phyloP scores from a whole-genome alignment of 2,113 vertebrate genomes.

The Hippocampus barbouri region DNA sequence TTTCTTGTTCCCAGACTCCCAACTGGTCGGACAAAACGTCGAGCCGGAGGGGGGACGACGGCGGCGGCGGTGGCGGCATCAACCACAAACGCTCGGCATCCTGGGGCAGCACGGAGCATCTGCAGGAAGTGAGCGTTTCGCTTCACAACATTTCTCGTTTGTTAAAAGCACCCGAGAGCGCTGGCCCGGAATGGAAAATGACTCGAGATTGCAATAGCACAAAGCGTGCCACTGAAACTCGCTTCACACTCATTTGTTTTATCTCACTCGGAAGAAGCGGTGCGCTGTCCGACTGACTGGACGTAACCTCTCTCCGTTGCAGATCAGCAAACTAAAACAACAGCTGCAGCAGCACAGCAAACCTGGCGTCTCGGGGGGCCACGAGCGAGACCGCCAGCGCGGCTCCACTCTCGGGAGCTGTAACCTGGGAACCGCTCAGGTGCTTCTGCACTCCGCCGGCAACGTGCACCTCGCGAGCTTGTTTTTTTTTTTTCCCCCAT shows the following conservation, averaged over 20 bases:
- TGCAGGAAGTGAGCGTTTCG: constrained; percentile 72
- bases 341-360: constrained; percentile 77
- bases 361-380: constrained; percentile 71
- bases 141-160: too few species aligned
- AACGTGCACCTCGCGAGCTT: background rate
- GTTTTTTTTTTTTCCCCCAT: too few species aligned
- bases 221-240: too few species aligned
- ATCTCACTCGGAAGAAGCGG: background rate
- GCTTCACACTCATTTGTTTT: background rate
- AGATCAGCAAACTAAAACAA: constrained; percentile 84
- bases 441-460: constrained; percentile 22
- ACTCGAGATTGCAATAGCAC: too few species aligned
- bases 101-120: constrained; percentile 81
- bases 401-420: constrained; percentile 65
- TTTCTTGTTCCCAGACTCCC: constrained; percentile 74
- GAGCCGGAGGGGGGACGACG: constrained; percentile 43
- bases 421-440: constrained; percentile 60
- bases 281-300: constrained; percentile 13
- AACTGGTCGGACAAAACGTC: constrained; percentile 74
- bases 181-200: too few species aligned
- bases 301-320: constrained; percentile 26
- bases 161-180: too few species aligned
- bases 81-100: constrained; percentile 83
- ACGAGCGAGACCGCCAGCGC: constrained; percentile 73
- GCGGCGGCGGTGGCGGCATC: background rate